Base-by-base conservation (phyloP, 2,113 vertebrate genomes). In the Balaeniceps rex region DNA sequence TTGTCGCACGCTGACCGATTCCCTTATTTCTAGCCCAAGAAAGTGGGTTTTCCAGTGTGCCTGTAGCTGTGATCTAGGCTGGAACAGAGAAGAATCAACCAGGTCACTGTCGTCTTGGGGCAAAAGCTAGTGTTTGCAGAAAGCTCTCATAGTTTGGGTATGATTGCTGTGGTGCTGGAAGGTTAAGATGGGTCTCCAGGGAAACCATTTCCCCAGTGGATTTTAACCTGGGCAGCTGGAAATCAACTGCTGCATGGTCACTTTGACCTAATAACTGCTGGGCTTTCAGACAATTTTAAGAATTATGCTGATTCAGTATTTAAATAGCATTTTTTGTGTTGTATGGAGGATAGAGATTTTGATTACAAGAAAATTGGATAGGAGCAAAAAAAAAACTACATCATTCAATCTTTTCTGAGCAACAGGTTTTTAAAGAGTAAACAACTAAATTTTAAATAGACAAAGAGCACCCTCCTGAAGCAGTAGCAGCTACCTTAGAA, bases 1-100 rank as follows among this genome's bases (percentile, higher is more conserved):
- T 46, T 79, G 10, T 64, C 2, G 0, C 10, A 16, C 1, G 0
- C 29, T 64, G 29, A 86, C 22, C 0, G 2, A 22, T 72, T 86
- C 38, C 40, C 10, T 72, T 82, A 19, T 76, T 88, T 68, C 57
- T 72, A 88, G 11, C 6, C 40, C 47, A 52, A 60, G 9, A 40
- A 74, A 38, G 4, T 7, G 21, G 10, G 1, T 38, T 77, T 87
- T 74, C 18, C 21, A 66, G 25, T 11, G 4, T 76, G 42, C 14
- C 11, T 72, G 5, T 52, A 25, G 10, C 52, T 60, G n/a, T 64
- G 14, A 5, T 83, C 22, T 57, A 51, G 29, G 19, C 40, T 44
- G n/a, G 33, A 85, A 79, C 18, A 92, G 11, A 76, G 18, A 55
- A 71, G 19, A 3, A 5, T 71, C 52, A 83, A 19, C 4, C 21